Conservation (phyloP, 2,888 invertebrate genomes). For the Hydroisotoma schaefferi region DNA sequence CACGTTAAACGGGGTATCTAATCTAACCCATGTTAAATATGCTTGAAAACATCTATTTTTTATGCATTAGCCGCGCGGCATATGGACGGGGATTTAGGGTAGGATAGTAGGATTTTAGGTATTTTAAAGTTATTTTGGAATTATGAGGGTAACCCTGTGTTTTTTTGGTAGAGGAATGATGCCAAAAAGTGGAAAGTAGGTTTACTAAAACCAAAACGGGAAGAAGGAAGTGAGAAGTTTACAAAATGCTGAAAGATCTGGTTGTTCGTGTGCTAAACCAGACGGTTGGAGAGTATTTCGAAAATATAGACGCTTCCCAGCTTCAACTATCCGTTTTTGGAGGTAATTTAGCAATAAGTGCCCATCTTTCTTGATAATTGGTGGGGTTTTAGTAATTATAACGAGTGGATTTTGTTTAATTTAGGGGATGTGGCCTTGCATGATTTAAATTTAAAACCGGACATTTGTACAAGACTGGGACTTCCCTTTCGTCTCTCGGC, state of each 20-base stretch:
- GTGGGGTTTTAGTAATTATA: background rate
- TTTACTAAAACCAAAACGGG: no score
- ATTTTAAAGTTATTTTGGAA: no score
- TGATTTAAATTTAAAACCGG: constrained; percentile 83
- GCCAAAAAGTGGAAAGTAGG: no score
- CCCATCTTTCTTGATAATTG: background rate
- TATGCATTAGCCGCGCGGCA: no score
- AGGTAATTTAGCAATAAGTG: constrained; percentile 60
- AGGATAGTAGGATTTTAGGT: no score
- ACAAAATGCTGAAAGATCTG: constrained; percentile 53
- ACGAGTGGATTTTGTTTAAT: background rate
- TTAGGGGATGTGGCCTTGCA: constrained; percentile 88
- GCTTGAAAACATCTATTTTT: no score
- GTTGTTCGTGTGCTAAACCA: constrained; percentile 88
- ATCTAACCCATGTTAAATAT: no score
- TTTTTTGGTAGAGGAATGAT: no score
- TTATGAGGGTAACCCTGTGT: no score
- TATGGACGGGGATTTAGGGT: no score
- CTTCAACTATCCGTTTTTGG: constrained; percentile 95
- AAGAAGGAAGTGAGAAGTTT: no score
- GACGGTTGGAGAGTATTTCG: constrained; percentile 90
- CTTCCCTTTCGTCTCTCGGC: constrained; percentile 86
- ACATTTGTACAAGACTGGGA: constrained; percentile 77
- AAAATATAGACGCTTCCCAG: constrained; percentile 90
- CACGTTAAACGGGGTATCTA: no score